phyloP scores from a whole-genome alignment of 2,888 invertebrate genomes.

The Timema podura region DNA sequence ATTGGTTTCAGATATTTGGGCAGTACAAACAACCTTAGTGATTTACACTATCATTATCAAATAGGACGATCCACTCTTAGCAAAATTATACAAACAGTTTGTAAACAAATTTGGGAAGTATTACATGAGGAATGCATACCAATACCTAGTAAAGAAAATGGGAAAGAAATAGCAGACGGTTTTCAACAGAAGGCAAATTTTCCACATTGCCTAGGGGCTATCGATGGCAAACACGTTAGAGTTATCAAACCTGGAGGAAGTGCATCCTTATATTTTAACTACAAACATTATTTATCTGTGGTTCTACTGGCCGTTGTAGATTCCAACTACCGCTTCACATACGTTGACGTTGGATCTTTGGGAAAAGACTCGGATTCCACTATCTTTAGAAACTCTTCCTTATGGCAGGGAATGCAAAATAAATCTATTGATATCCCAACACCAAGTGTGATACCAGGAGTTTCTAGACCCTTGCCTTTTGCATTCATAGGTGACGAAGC shows the following conservation, averaged over 20 bases:
- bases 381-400: slow-evolving; percentile 1
- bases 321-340: not conserved
- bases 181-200: slow-evolving; percentile 3
- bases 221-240: not conserved
- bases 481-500: slow-evolving; percentile 6
- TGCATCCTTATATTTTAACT: not conserved
- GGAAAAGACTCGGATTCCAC: slow-evolving; percentile 1
- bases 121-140: slow-evolving; percentile 4
- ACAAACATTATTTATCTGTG: not conserved
- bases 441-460: not conserved
- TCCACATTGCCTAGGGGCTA: not conserved
- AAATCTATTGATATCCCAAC: not conserved
- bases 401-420: not conserved
- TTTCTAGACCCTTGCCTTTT: slow-evolving; percentile 10
- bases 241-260: slow-evolving; percentile 7
- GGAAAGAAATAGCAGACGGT: not conserved
- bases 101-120: slow-evolving; percentile 9
- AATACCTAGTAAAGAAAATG: too few species aligned
- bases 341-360: not conserved
- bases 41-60: not conserved
- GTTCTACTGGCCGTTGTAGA: not conserved
- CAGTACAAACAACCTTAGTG: not conserved
- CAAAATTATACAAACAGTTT: not conserved
- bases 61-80: slow-evolving; percentile 12
- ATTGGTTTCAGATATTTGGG: slow-evolving; percentile 16